These are phyloP conservation scores for Coluber constrictor DNA, from an alignment of 2,797 vertebrate genomes.

Conservation along the genomic window DNA sequence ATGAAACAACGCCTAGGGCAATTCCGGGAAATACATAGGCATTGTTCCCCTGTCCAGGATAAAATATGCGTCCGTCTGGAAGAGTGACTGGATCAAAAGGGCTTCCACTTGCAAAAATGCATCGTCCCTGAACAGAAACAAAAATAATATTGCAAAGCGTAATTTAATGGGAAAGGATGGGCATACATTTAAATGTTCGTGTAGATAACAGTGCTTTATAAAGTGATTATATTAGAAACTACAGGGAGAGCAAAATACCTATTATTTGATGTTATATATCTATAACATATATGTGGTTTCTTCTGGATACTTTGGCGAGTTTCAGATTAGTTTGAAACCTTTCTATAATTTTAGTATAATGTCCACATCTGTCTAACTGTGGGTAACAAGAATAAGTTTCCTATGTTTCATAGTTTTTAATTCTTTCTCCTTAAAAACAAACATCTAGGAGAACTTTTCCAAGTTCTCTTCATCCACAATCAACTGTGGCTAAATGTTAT, in stretches of 20 bases:
- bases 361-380: too few relatives aligned
- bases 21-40: constrained; percentile 96
- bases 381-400: not conserved
- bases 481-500: not conserved
- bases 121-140: constrained; percentile 77
- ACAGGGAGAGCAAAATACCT: not conserved
- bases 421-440: not conserved
- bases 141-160: not conserved
- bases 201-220: not conserved
- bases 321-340: not conserved
- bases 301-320: not conserved
- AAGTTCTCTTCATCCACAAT: not conserved
- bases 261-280: not conserved
- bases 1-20: constrained; percentile 83
- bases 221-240: not conserved
- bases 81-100: constrained; percentile 91
- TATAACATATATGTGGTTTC: not conserved
- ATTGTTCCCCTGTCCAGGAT: constrained; percentile 96
- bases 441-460: not conserved
- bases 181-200: not conserved
- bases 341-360: not conserved
- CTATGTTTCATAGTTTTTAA: not conserved
- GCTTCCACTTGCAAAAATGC: constrained; percentile 96
- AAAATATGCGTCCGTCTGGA: constrained; percentile 79
- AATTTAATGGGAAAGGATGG: not conserved